Base-by-base conservation (phyloP, 2,888 invertebrate species). In the Nudaria mundana region DNA sequence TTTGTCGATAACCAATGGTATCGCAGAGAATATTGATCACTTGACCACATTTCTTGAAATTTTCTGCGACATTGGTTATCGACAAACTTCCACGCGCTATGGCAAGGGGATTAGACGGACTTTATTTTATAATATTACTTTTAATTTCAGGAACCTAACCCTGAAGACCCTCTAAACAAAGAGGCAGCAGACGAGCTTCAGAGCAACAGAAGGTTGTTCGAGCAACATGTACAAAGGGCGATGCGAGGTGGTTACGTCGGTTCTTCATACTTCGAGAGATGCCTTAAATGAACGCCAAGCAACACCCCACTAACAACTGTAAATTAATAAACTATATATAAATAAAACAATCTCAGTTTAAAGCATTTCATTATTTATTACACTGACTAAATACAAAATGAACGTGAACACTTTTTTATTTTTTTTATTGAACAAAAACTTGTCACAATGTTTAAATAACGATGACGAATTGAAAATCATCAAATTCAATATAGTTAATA, bases 141-240 rank as follows among this genome's bases (percentile, higher is more conserved):
- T 5, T 14, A 14, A 36, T 35, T 22, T n/a, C 68, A 97, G 97
- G 99, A 99, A 89, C 99, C 98, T 31, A 99, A 99, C 87, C 98
- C 98, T 2, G 98, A 99, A 86, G 99, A 99, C 90, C 99, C 98
- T 6, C 82, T 99, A 59, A 99, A 99, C 83, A 98, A 98, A 88
- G 98, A 99, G 86, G 98, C 98, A 8, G 98, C 99, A 2, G 98
- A 98, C 79, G 97, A 98, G 44, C 91, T 99, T 54, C 97, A 98
- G 75, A 97, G 94, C 77, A 98, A 98, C 86, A 91, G 97, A 74
- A 92, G 97, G 66, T 89, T 97, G 51, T 99, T 99, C 79, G 98
- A 98, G 82, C 96, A 97, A 71, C 98, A 98, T 81, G 98, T 98
- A 39, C 94, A 95, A 63, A 95, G 97, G 79, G 98, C 98, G 34